phyloP scores from a whole-genome alignment of 1,140 invertebrate genomes.

The Penaeus indicus region DNA sequence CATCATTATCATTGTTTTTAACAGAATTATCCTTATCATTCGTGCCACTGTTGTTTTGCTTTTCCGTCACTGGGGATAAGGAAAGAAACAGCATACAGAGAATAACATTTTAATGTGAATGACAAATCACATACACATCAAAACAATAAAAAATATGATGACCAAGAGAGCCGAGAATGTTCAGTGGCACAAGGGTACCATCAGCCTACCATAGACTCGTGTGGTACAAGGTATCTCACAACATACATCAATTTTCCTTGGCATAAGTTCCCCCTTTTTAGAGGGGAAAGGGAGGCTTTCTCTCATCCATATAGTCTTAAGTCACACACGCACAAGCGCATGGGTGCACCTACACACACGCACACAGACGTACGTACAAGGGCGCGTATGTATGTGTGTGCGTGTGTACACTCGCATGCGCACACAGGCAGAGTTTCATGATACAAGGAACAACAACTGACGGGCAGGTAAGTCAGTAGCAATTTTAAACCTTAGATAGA shows the following conservation, averaged over 20 bases:
- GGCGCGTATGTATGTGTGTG: background rate
- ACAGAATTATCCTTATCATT: background rate
- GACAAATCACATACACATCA: constrained; percentile 49
- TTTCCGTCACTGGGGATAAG: background rate
- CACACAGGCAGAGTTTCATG: constrained; percentile 23
- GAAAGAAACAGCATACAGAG: constrained; percentile 33
- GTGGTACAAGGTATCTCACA: too few species aligned
- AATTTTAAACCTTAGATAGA: constrained; percentile 40
- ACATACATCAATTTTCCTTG: too few species aligned
- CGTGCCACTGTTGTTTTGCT: background rate
- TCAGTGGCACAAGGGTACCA: constrained; percentile 20
- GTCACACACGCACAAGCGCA: too few species aligned
- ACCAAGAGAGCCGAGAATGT: background rate
- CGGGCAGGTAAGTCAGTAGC: constrained; percentile 9
- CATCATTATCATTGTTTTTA: background rate
- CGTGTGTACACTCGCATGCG: background rate
- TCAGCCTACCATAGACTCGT: too few species aligned
- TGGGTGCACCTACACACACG: too few species aligned
- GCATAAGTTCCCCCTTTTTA: too few species aligned
- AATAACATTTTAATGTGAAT: constrained; percentile 62
- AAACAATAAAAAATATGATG: constrained; percentile 44
- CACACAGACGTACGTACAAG: background rate
- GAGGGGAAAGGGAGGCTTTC: too few species aligned
- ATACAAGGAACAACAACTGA: constrained; percentile 33
- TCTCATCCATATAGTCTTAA: too few species aligned